These are phyloP conservation scores for Leptinotarsa texana DNA, from an alignment of 1,140 invertebrate genomes.

Conservation along the genomic window DNA sequence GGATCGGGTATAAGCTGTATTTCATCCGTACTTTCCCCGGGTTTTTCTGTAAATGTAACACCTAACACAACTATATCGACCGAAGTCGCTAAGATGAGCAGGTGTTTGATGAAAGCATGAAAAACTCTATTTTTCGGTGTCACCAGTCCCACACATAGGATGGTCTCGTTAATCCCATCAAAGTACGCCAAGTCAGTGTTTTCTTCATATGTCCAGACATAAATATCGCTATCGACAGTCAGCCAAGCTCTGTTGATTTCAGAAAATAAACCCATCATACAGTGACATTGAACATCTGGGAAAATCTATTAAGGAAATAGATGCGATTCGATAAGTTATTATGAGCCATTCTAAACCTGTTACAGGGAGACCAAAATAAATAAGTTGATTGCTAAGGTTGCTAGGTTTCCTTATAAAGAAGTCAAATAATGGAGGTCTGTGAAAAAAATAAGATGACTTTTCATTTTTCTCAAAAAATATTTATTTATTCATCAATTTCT, in stretches of 20 bases:
- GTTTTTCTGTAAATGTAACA: conserved; percentile 57
- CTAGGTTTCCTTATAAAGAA: too few species aligned
- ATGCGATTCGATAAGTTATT: too few species aligned
- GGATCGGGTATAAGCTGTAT: conserved; percentile 93
- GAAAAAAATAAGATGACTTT: too few species aligned
- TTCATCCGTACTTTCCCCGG: conserved; percentile 64
- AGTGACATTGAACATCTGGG: conserved; percentile 91
- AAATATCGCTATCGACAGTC: conserved; percentile 97
- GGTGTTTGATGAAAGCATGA: conserved; percentile 88
- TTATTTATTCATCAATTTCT: too few species aligned
- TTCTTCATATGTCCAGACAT: conserved; percentile 93
- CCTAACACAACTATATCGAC: conserved; percentile 92
- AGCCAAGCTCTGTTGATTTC: conserved; percentile 96
- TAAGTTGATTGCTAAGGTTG: too few species aligned
- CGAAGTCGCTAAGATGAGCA: conserved; percentile 88
- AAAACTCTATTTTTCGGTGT: conserved; percentile 86
- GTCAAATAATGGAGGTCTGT: too few species aligned
- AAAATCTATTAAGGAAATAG: conserved; percentile 36
- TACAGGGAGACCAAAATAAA: too few species aligned
- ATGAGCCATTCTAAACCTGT: too few species aligned
- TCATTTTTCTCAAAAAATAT: too few species aligned
- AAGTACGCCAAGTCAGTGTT: conserved; percentile 90
- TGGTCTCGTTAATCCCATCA: conserved; percentile 89
- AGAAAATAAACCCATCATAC: conserved; percentile 94
- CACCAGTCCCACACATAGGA: conserved; percentile 83